These are phyloP conservation scores for Anguilla obscura DNA, from an alignment of 2,797 vertebrate species.

Conservation along the genomic window DNA sequence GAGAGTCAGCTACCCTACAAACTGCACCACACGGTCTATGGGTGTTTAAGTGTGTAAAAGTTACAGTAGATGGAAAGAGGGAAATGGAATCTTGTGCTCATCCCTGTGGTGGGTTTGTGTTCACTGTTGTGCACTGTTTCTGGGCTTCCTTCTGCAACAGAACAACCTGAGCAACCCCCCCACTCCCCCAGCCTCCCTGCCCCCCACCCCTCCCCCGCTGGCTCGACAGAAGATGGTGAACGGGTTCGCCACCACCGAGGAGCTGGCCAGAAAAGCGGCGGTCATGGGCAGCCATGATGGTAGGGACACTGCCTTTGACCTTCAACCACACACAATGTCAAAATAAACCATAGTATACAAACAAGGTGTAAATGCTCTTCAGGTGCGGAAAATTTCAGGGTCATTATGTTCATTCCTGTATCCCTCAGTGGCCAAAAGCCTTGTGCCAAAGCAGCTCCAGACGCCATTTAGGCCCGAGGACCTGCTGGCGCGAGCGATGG, in stretches of 20 bases:
- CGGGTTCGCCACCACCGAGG: constrained; percentile 89
- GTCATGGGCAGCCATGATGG: constrained; percentile 77
- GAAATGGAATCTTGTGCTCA: background rate
- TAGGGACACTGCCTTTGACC: constrained; percentile 46
- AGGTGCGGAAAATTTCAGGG: background rate
- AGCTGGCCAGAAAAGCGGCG: constrained; percentile 81
- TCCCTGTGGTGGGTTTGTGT: no score
- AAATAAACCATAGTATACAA: background rate
- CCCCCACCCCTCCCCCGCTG: constrained; percentile 91
- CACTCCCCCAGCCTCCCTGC: constrained; percentile 93
- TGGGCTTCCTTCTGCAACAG: constrained; percentile 71
- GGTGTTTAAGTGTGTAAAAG: background rate
- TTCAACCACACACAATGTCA: background rate
- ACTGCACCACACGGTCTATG: no score
- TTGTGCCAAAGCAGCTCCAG: constrained; percentile 78
- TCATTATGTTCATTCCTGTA: background rate
- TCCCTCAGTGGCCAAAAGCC: constrained; percentile 70
- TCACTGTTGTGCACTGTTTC: background rate
- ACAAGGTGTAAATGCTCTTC: background rate
- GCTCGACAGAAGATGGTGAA: constrained; percentile 92
- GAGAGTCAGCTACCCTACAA: no score
- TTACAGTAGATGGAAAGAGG: background rate
- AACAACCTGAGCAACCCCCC: constrained; percentile 98
- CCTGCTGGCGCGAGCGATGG: constrained; percentile 77
- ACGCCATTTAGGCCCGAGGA: constrained; percentile 81